Base-by-base conservation (phyloP, 2,797 vertebrate genomes). In the Ispidina lecontei region DNA sequence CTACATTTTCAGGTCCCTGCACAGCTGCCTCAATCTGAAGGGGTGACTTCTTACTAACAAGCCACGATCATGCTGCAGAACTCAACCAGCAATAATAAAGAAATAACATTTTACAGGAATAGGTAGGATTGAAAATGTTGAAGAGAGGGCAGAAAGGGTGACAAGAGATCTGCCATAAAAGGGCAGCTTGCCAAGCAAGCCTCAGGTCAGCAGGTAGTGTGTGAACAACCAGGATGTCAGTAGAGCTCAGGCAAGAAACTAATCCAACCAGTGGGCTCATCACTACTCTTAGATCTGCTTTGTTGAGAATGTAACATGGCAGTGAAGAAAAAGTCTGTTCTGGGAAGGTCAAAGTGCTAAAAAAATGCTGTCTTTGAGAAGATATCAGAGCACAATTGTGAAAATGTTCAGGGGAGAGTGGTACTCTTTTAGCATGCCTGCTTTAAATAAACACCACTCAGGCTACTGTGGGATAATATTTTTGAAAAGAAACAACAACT, bases 231-330 rank as follows among this genome's bases (percentile, higher is more conserved):
- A 43, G n/a, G 44, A 52, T 49, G 28, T 25, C 0, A 0, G 55
- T 7, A 62, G 29, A 46, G 47, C 22, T 87, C 64, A 76, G 54
- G 46, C 31, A 85, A 79, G 70, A 80, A 74, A 83, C 7, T 0
- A 75, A 72, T 43, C 39, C 26, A 80, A 78, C 25, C 12, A 2
- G 1, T 26, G 46, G 17, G 62, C 55, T 86, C 29, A 43, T 4
- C 7, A 12, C 15, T 0, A 0, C 29, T 78, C 35, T 54, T 49
- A 25, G 62, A 12, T 52, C 70, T 46, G 3, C 14, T 72, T 47
- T 49, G 21, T 29, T 84, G 33, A 52, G 14, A 14, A 12, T 21
- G 14, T 77, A 92, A 64, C 1, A 0, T 43, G 41, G 31, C 33
- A 85, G 35, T 59, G 55, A 77, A 62, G 60, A 74, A 89, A 85